phyloP scores from a whole-genome alignment of 2,113 vertebrate genomes.

The Apeltes quadracus region DNA sequence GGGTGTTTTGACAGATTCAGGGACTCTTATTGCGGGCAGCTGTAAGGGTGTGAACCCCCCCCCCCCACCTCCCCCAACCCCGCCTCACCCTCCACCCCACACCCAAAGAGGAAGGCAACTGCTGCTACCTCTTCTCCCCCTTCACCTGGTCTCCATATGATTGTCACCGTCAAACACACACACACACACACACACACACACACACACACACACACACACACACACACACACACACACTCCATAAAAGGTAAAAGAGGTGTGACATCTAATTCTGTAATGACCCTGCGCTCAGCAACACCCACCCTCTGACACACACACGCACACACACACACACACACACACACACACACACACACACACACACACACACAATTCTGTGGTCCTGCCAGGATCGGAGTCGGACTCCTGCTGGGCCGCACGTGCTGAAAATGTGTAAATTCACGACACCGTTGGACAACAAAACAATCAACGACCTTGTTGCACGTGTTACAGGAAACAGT shows the following conservation, averaged over 20 bases:
- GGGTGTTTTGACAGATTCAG: constrained; percentile 62
- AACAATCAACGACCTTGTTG: neutral
- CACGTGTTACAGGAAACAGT: neutral
- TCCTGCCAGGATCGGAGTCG: constrained; percentile 12
- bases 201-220: constrained; percentile 22
- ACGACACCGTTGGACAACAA: neutral
- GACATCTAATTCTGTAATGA: constrained; percentile 52
- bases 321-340: constrained; percentile 14
- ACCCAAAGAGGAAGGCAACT: constrained; percentile 52
- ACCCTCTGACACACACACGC: constrained; percentile 3
- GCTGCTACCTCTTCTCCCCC: constrained; percentile 29
- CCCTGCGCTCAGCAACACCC: constrained; percentile 1
- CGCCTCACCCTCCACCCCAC: neutral
- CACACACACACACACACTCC: constrained; percentile 27
- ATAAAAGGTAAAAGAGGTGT: constrained; percentile 63
- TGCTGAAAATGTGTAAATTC: constrained; percentile 26
- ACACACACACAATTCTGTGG: constrained; percentile 6
- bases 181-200: constrained; percentile 29
- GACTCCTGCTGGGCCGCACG: constrained; percentile 34
- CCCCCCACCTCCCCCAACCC: neutral
- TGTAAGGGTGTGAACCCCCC: constrained; percentile 32
- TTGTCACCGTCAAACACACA: constrained; percentile 36
- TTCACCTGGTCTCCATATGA: constrained; percentile 68
- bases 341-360: constrained; percentile 1
- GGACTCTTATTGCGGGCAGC: constrained; percentile 56